These are phyloP conservation scores for Magallana ariakensis DNA, from an alignment of 1,140 invertebrate genomes.

Conservation along the genomic window DNA sequence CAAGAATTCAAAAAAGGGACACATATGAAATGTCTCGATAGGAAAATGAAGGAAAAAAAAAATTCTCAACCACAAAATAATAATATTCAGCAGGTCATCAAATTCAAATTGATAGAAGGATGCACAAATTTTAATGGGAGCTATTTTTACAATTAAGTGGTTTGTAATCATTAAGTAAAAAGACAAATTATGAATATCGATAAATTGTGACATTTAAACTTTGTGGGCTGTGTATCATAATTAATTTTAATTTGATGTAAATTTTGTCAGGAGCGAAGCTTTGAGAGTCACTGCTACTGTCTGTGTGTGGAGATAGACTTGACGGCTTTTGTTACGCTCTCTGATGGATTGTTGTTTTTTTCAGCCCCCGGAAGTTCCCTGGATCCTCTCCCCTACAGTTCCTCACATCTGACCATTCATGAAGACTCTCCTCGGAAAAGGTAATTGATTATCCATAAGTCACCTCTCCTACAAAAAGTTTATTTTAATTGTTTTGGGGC, in stretches of 20 bases:
- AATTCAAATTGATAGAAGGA: constrained; percentile 23
- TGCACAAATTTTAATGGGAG: not conserved
- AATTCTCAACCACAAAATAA: constrained; percentile 23
- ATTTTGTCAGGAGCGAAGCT: constrained; percentile 4
- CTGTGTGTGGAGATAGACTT: not conserved
- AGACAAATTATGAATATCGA: constrained; percentile 19
- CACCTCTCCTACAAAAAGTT: too few species aligned
- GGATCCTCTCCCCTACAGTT: not conserved
- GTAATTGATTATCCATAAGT: constrained; percentile 18
- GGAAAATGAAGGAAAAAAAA: not conserved
- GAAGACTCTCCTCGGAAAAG: constrained; percentile 18
- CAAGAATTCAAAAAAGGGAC: not conserved
- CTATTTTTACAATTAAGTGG: constrained; percentile 5
- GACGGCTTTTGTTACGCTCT: not conserved
- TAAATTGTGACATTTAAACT: constrained; percentile 12
- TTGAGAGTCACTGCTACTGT: not conserved
- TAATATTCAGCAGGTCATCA: constrained; percentile 34
- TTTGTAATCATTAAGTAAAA: not conserved
- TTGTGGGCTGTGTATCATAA: constrained; percentile 5
- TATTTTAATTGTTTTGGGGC: not conserved
- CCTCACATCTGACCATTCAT: constrained; percentile 12
- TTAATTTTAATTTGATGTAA: constrained; percentile 19
- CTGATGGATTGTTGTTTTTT: constrained; percentile 4
- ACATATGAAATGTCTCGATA: constrained; percentile 8
- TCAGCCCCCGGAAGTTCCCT: constrained; percentile 17